Conservation (phyloP, 2,113 vertebrate genomes). For the Carassius carassius region DNA sequence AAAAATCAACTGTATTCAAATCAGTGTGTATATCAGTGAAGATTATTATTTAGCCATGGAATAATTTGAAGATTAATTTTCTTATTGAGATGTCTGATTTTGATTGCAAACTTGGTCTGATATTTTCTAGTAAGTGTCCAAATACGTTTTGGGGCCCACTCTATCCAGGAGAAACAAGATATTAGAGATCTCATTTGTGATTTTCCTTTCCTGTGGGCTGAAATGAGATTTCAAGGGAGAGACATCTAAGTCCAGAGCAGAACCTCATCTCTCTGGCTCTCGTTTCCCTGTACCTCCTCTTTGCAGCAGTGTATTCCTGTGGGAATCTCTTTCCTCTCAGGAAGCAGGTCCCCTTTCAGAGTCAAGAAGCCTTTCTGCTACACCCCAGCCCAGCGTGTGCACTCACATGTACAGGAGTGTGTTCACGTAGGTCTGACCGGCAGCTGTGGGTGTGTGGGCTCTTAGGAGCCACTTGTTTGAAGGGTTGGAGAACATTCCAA, state of each 20-base stretch:
- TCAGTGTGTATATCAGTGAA: neutral
- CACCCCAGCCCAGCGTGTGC: slow-evolving; percentile 27
- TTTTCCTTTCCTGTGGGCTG: slow-evolving; percentile 19
- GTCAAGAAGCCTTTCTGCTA: slow-evolving; percentile 54
- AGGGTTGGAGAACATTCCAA: slow-evolving; percentile 31
- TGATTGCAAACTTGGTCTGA: neutral
- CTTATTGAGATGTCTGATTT: neutral
- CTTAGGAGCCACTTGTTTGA: slow-evolving; percentile 52
- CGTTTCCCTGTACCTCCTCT: slow-evolving; percentile 18
- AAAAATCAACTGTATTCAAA: neutral
- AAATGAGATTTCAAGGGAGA: slow-evolving; percentile 1
- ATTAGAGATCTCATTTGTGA: neutral
- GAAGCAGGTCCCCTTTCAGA: slow-evolving; percentile 54
- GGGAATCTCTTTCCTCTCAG: slow-evolving; percentile 61
- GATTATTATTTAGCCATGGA: neutral
- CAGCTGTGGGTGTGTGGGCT: slow-evolving; percentile 35
- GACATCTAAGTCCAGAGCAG: slow-evolving; percentile 22
- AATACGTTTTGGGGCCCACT: neutral
- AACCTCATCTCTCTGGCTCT: slow-evolving; percentile 29
- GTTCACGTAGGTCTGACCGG: neutral
- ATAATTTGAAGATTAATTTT: neutral
- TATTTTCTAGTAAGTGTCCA: neutral
- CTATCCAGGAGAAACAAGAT: neutral
- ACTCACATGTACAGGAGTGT: slow-evolving; percentile 23
- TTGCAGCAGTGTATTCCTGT: slow-evolving; percentile 37